Conservation (phyloP, 2,888 invertebrate species). For the Cephus sareptanus region DNA sequence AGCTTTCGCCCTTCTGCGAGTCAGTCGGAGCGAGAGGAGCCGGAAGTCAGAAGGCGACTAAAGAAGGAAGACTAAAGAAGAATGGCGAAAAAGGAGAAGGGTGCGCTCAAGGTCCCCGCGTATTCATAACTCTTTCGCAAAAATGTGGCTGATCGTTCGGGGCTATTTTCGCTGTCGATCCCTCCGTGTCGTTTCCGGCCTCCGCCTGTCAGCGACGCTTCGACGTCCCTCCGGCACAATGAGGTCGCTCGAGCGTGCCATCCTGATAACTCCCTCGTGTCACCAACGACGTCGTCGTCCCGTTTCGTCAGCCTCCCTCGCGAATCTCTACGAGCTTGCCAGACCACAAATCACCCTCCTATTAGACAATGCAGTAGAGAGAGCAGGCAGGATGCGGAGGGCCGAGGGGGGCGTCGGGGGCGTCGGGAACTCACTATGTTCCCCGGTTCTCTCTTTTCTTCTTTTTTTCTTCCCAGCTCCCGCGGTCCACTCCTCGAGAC, state of each 20-base stretch:
- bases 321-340: neutral
- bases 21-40: neutral
- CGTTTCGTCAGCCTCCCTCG: conserved; percentile 15
- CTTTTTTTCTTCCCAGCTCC: neutral
- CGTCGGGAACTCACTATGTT: neutral
- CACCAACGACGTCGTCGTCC: conserved; percentile 31
- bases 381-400: neutral
- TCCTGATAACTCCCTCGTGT: conserved; percentile 51
- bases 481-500: neutral
- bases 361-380: neutral
- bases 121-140: conserved; percentile 48
- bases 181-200: conserved; percentile 29
- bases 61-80: too few relatives aligned
- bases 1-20: neutral
- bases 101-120: neutral
- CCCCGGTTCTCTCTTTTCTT: neutral
- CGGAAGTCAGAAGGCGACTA: neutral
- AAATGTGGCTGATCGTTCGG: conserved; percentile 43
- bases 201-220: conserved; percentile 28
- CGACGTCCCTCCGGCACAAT: conserved; percentile 41
- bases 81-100: neutral
- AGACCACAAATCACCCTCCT: neutral
- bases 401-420: neutral
- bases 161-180: conserved; percentile 17
- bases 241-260: conserved; percentile 49